phyloP scores from a whole-genome alignment of 2,797 vertebrate genomes.

The Melanotaenia nigrans region DNA sequence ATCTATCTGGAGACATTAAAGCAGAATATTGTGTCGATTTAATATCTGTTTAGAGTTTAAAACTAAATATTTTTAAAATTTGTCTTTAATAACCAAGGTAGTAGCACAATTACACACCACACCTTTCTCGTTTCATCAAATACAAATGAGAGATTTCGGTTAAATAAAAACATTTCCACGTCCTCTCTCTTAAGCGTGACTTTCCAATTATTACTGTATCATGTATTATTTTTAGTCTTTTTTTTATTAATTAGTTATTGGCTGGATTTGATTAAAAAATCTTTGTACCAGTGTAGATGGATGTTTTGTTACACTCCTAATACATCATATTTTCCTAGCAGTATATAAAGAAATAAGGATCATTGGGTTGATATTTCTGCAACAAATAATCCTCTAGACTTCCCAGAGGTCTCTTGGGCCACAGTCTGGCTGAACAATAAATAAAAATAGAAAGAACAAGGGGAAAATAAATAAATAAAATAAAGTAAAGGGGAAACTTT shows the following conservation, averaged over 20 bases:
- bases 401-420: constrained; percentile 11
- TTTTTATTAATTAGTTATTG: too few relatives aligned
- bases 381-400: constrained; percentile 37
- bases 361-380: constrained; percentile 6
- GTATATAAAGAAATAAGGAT: background rate
- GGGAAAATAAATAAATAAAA: background rate
- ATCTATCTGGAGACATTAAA: too few relatives aligned
- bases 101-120: background rate
- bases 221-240: too few relatives aligned
- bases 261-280: too few relatives aligned
- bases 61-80: too few relatives aligned
- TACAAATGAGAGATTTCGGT: too few relatives aligned
- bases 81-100: background rate
- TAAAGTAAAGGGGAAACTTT: constrained; percentile 14
- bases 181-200: too few relatives aligned
- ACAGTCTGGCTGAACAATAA: background rate
- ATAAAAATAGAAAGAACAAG: background rate
- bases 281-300: background rate
- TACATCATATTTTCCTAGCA: background rate
- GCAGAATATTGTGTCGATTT: background rate
- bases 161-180: too few relatives aligned
- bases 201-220: too few relatives aligned
- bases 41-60: background rate
- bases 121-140: too few relatives aligned
- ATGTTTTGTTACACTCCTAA: background rate